A percentile compares a stretch with the other conserved stretches of the same genome.
phyloP scores from a whole-genome alignment of 2,888 invertebrate genomes.

The Nemurella pictetii region DNA sequence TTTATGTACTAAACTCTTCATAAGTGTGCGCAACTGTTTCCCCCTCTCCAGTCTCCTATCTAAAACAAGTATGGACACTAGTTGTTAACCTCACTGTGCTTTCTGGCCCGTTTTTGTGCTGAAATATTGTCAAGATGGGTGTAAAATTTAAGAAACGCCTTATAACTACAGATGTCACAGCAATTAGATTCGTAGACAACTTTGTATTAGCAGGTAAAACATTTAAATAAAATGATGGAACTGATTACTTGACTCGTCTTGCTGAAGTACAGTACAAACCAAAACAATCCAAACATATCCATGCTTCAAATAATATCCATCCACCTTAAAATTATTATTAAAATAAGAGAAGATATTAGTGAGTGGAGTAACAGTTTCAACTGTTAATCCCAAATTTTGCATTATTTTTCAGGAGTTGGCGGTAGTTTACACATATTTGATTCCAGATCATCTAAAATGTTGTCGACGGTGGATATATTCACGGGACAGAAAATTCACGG shows the following conservation, averaged over 20 bases:
- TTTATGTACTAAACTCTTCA: background rate
- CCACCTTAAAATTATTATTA: no score
- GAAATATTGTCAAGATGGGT: background rate
- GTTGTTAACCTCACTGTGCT: background rate
- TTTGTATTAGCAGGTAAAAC: conserved; percentile 32
- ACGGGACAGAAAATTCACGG: conserved; percentile 63
- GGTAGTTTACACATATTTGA: conserved; percentile 53
- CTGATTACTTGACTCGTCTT: background rate
- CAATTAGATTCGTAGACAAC: conserved; percentile 29
- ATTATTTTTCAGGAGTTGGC: conserved; percentile 58
- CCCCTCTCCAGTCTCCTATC: background rate
- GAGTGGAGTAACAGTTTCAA: no score
- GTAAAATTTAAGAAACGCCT: conserved; percentile 4
- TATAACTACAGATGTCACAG: conserved; percentile 31
- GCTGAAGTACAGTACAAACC: background rate
- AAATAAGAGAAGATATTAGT: no score
- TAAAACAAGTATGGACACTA: background rate
- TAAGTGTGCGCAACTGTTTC: background rate
- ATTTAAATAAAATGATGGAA: background rate
- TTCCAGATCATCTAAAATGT: conserved; percentile 42
- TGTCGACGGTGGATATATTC: conserved; percentile 48
- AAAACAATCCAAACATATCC: background rate
- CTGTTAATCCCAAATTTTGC: no score
- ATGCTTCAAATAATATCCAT: background rate
- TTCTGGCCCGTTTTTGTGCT: background rate